phyloP scores from a whole-genome alignment of 2,797 vertebrate genomes.

The Eremophila alpestris region DNA sequence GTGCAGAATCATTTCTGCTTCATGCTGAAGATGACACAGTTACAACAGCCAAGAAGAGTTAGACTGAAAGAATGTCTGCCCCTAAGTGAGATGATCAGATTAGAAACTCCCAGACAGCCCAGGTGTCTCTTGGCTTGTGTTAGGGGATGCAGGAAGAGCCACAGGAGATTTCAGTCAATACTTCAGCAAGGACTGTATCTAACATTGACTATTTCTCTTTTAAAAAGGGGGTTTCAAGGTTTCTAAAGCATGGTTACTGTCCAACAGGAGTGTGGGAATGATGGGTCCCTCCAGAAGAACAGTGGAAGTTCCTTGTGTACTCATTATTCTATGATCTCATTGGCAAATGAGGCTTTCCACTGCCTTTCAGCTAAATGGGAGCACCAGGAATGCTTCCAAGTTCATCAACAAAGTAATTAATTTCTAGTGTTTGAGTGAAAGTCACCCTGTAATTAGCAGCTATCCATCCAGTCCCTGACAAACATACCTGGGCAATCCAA shows the following conservation, averaged over 20 bases:
- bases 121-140: background rate
- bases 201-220: background rate
- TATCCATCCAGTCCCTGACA: background rate
- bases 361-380: background rate
- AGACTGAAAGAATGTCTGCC: background rate
- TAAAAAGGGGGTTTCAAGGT: background rate
- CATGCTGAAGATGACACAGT: background rate
- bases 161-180: background rate
- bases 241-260: background rate
- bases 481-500: conserved; percentile 86
- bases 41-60: background rate
- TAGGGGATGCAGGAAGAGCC: background rate
- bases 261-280: background rate
- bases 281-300: background rate
- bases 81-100: background rate
- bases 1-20: background rate
- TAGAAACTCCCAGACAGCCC: background rate
- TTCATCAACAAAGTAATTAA: background rate
- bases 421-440: background rate
- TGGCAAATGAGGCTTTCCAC: background rate
- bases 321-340: background rate
- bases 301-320: background rate
- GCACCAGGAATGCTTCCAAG: background rate
- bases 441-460: background rate
- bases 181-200: background rate